Conservation (phyloP, 2,113 vertebrate genomes). For the Poeciliopsis retropinna region DNA sequence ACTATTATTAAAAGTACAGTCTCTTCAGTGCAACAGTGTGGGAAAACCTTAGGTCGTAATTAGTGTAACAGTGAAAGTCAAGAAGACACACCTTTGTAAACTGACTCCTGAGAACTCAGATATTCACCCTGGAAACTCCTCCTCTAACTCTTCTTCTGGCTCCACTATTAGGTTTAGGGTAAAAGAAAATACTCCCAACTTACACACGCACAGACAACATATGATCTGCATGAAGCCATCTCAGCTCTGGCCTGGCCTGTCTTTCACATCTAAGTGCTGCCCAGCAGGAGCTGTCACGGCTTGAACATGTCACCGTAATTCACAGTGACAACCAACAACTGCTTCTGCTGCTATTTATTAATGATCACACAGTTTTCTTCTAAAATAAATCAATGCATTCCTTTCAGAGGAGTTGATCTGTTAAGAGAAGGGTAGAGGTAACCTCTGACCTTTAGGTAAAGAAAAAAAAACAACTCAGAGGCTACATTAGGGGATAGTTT, state of each 20-base stretch:
- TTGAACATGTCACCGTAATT: conserved; percentile 73
- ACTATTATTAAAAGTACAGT: conserved; percentile 45
- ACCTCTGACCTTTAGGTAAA: neutral
- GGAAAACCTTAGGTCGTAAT: conserved; percentile 62
- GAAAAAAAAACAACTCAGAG: conserved; percentile 24
- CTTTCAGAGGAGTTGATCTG: conserved; percentile 43
- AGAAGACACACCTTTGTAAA: conserved; percentile 71
- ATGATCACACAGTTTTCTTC: conserved; percentile 27
- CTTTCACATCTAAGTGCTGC: conserved; percentile 40
- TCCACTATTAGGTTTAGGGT: conserved; percentile 9
- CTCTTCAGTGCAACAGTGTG: conserved; percentile 35
- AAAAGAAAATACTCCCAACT: neutral
- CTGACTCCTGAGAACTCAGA: conserved; percentile 62
- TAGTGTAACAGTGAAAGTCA: conserved; percentile 66
- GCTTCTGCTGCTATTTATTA: conserved; percentile 51
- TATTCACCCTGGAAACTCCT: conserved; percentile 57
- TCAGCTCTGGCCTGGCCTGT: conserved; percentile 1
- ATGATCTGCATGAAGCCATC: neutral
- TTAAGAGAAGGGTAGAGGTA: conserved; percentile 43
- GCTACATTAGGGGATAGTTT: neutral
- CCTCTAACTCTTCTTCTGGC: conserved; percentile 31
- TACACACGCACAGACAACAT: neutral
- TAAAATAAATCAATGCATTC: conserved; percentile 33
- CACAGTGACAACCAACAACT: conserved; percentile 79
- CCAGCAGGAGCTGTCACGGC: conserved; percentile 66